These are phyloP conservation scores for Glossophaga mutica DNA, from an alignment of 2,797 vertebrate genomes.

Conservation along the genomic window DNA sequence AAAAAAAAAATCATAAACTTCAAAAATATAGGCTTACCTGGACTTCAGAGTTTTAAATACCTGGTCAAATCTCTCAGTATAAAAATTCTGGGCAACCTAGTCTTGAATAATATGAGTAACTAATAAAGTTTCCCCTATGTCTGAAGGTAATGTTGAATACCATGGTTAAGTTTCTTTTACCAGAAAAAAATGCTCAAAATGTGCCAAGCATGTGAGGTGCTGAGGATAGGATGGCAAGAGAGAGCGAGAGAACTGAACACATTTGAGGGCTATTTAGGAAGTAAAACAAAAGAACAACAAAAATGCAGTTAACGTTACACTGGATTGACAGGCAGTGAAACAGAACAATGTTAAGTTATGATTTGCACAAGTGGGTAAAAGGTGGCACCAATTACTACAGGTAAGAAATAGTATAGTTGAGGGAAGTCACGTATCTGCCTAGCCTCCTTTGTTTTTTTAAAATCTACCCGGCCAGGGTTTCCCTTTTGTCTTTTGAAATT, in stretches of 20 bases:
- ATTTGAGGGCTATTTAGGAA: background rate
- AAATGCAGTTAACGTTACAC: background rate
- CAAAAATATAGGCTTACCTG: background rate
- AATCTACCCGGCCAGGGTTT: background rate
- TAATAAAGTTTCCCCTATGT: background rate
- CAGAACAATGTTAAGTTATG: background rate
- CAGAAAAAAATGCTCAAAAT: conserved; percentile 34
- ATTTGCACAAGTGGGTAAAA: background rate
- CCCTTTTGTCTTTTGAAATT: background rate
- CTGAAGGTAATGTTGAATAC: background rate
- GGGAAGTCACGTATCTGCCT: background rate
- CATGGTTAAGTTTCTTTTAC: background rate
- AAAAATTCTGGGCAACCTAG: background rate
- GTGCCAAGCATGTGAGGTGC: background rate
- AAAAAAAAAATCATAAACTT: background rate
- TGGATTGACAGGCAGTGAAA: background rate
- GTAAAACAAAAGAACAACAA: background rate
- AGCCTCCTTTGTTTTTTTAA: background rate
- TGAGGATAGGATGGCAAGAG: background rate
- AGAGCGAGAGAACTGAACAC: background rate
- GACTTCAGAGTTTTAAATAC: background rate
- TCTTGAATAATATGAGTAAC: background rate
- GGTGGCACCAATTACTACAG: background rate
- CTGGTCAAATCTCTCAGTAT: background rate
- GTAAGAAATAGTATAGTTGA: background rate